A percentile compares a stretch with the other conserved stretches of the same genome.
Conservation (phyloP, 2,797 vertebrate genomes). For the Lacerta agilis region DNA sequence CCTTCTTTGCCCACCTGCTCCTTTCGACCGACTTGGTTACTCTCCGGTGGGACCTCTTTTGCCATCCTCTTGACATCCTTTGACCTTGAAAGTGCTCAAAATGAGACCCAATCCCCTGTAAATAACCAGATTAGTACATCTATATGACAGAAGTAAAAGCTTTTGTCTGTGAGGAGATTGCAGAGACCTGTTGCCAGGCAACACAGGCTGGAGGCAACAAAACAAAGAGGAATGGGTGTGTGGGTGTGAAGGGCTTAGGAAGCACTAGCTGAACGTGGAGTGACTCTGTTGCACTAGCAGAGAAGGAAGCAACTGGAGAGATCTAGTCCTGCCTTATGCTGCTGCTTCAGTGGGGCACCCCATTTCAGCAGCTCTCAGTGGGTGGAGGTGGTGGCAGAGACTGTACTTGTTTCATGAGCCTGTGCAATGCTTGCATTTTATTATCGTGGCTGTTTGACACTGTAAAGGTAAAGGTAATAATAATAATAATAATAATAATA, state of each 20-base stretch:
- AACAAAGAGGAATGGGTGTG: slow-evolving; percentile 57
- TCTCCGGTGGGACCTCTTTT: not conserved
- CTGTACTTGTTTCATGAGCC: not conserved
- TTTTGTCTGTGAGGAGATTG: slow-evolving; percentile 76
- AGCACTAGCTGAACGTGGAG: slow-evolving; percentile 38
- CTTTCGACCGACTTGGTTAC: not conserved
- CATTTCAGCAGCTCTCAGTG: slow-evolving; percentile 56
- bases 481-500: no score
- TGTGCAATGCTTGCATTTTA: not conserved
- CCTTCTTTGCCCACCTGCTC: not conserved
- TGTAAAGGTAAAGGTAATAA: not conserved
- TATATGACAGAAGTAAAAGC: slow-evolving; percentile 75
- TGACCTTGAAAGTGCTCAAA: slow-evolving; percentile 38
- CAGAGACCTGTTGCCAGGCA: slow-evolving; percentile 80
- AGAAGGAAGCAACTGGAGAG: slow-evolving; percentile 56
- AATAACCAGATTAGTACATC: slow-evolving; percentile 74
- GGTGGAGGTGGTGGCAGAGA: slow-evolving; percentile 12
- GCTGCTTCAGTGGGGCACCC: slow-evolving; percentile 38
- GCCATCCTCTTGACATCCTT: slow-evolving; percentile 22
- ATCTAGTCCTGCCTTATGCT: slow-evolving; percentile 29
- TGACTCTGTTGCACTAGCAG: slow-evolving; percentile 41
- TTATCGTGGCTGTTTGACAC: not conserved
- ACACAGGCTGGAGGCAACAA: slow-evolving; percentile 73
- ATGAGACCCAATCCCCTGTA: slow-evolving; percentile 64
- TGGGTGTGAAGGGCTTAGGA: slow-evolving; percentile 52